Conservation (phyloP, 2,113 vertebrate species). For the Callospermophilus lateralis region DNA sequence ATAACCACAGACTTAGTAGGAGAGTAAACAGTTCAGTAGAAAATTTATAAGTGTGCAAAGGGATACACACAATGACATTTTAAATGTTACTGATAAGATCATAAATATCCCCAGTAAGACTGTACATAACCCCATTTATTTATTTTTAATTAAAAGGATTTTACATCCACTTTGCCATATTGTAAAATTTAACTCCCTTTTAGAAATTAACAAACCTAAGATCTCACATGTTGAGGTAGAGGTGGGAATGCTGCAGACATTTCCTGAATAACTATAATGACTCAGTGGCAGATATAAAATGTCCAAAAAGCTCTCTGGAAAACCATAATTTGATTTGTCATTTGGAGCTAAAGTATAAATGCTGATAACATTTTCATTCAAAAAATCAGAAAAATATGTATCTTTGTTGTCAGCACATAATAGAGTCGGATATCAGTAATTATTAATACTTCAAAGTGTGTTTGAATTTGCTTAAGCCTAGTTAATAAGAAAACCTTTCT, state of each 20-base stretch:
- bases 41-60: not conserved
- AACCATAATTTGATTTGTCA: not conserved
- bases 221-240: not conserved
- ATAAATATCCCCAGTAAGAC: not conserved
- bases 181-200: conserved; percentile 15
- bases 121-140: not conserved
- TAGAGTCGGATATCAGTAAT: conserved; percentile 33
- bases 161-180: not conserved
- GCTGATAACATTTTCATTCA: not conserved
- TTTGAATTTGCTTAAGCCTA: conserved; percentile 37
- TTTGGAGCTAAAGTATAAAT: not conserved
- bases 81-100: not conserved
- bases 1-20: not conserved
- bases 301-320: not conserved
- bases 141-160: not conserved
- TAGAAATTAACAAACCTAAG: not conserved
- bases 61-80: not conserved
- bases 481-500: conserved; percentile 68
- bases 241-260: not conserved
- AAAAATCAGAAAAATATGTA: not conserved
- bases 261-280: not conserved
- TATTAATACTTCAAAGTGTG: conserved; percentile 73
- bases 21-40: not conserved
- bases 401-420: not conserved
- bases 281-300: not conserved